These are phyloP conservation scores for Psittacula derbiana DNA, from an alignment of 2,797 vertebrate genomes.

Conservation along the genomic window DNA sequence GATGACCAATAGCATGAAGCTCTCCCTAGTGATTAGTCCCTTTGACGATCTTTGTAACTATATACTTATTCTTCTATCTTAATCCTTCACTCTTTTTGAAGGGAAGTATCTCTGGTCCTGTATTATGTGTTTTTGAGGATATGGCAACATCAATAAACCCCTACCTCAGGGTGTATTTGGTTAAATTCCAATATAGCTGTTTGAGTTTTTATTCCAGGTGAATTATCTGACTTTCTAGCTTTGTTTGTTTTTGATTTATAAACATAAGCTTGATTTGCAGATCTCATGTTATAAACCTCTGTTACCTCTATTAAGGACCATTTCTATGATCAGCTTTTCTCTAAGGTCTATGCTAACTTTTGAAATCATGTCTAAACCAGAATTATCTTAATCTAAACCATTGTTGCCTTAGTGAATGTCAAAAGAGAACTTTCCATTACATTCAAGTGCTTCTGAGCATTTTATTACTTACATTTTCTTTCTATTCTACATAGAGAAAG, in stretches of 20 bases:
- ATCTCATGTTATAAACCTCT: neutral
- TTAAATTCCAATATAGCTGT: neutral
- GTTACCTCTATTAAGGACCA: neutral
- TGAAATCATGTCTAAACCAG: neutral
- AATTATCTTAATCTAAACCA: neutral
- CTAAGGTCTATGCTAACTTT: neutral
- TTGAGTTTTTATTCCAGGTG: neutral
- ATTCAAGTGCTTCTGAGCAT: neutral
- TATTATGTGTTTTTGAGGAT: neutral
- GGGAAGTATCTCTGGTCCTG: neutral
- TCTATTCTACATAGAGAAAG: neutral
- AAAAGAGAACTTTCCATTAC: neutral
- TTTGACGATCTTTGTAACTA: neutral
- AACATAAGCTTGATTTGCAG: neutral
- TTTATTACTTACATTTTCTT: neutral
- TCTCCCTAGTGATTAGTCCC: neutral
- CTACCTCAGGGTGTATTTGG: neutral
- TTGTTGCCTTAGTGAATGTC: neutral
- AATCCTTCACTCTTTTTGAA: neutral
- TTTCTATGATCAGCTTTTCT: neutral
- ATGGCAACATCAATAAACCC: neutral
- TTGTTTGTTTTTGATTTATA: neutral
- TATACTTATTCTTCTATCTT: neutral
- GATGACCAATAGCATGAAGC: neutral
- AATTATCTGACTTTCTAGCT: neutral